phyloP scores from a whole-genome alignment of 2,888 invertebrate species.

The Parnassius mnemosyne region DNA sequence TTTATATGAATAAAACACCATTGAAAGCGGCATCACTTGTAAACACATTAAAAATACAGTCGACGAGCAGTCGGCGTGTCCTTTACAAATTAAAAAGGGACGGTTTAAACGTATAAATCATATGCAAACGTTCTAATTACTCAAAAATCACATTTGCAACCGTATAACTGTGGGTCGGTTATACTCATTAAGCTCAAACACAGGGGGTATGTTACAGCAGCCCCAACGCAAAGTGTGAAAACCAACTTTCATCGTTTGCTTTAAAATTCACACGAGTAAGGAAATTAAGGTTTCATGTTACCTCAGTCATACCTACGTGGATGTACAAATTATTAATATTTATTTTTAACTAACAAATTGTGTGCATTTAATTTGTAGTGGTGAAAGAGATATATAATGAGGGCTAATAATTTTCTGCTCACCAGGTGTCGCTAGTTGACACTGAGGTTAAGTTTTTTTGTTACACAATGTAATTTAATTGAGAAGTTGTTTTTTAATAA shows the following conservation, averaged over 20 bases:
- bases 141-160: constrained; percentile 63
- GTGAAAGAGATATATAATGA: too few species aligned
- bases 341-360: too few species aligned
- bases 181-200: constrained; percentile 52
- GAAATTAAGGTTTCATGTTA: constrained; percentile 35
- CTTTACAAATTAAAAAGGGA: constrained; percentile 57
- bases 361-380: too few species aligned
- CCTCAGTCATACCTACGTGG: background rate
- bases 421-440: too few species aligned
- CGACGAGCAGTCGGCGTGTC: constrained; percentile 35
- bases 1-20: constrained; percentile 29
- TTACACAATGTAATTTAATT: too few species aligned
- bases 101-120: constrained; percentile 53
- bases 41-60: constrained; percentile 39
- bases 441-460: too few species aligned
- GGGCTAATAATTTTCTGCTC: too few species aligned
- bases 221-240: constrained; percentile 46
- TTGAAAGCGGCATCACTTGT: constrained; percentile 49
- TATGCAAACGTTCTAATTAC: constrained; percentile 65
- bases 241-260: constrained; percentile 42
- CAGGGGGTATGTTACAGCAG: constrained; percentile 32
- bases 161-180: constrained; percentile 54
- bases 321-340: background rate
- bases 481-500: too few species aligned
- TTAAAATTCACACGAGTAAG: constrained; percentile 43